Base-by-base conservation (phyloP, 2,888 invertebrate species). In the Encarsia formosa region DNA sequence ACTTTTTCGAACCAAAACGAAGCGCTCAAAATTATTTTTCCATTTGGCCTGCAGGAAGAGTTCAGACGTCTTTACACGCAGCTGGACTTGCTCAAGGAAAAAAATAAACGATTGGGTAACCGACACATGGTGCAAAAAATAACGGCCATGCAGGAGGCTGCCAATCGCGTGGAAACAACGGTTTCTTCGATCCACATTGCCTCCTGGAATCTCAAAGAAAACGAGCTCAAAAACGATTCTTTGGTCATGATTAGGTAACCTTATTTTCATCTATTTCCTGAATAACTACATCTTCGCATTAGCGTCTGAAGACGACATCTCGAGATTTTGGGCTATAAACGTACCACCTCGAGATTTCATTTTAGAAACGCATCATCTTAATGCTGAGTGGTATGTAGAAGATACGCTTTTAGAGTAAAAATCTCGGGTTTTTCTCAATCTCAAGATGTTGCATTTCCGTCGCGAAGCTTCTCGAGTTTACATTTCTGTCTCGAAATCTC, bases 111-210 rank as follows among this genome's bases (percentile, higher is more conserved):
- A 56, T 80, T 87, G 16, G 84, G 87, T 1, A 88, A 88, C 65
- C 79, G 84, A 16, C 83, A 85, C 51, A 76, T 91, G 56, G 85
- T 85, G 13, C 82, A 85, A 49, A 86, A 87, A 65, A 86, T 91
- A 58, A 78, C 81, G 1, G 87, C 89, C 5, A 91, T 91, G 90
- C 87, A 88, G 64, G 88, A 88, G 54, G 89, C 88, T 0, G 85
- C 87, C 0, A 79, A 79, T 23, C 71, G 79, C 8, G 78, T 80
- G 41, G 84, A 84, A 59, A 78, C 80, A 2, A 73, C 78, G n/a
- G 67, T 77, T 0, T 75, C 77, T 34, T 80, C 69, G 15, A 67
- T 70, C 34, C 70, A 70, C 24, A 66, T 66, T 5, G 66, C 71
- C 54, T 66, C 70, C 9, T 66, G 69, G 42, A 65, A 63, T 32